Percentiles rank a stretch among this genome's conserved stretches.
phyloP scores from a whole-genome alignment of 2,797 vertebrate species.

The Rhadinocentrus ornatus region DNA sequence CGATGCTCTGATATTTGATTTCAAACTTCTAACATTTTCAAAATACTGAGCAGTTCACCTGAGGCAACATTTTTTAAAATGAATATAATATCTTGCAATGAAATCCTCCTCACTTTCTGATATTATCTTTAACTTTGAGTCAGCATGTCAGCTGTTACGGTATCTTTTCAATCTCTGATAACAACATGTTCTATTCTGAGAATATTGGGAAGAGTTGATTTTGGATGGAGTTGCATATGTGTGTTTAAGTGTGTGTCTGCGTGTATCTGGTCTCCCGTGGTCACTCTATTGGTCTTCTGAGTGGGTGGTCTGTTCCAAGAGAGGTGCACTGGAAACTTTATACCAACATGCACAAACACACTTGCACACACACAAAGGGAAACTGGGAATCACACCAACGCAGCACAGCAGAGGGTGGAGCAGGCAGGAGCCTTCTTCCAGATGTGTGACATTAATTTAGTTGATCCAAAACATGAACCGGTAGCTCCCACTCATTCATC shows the following conservation, averaged over 20 bases:
- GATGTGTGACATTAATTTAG: slow-evolving; percentile 83
- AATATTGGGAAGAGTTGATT: slow-evolving; percentile 73
- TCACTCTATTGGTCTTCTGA: slow-evolving; percentile 79
- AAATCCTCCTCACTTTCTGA: slow-evolving; percentile 55
- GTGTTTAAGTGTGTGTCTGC: slow-evolving; percentile 52
- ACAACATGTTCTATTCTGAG: slow-evolving; percentile 81
- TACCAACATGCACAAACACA: slow-evolving; percentile 61
- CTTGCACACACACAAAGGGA: slow-evolving; percentile 55
- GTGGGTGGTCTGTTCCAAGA: slow-evolving; percentile 82
- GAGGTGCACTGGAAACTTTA: slow-evolving; percentile 80
- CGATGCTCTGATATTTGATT: slow-evolving; percentile 14
- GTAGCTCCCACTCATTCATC: slow-evolving; percentile 81
- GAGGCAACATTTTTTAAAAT: slow-evolving; percentile 55
- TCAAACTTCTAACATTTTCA: slow-evolving; percentile 13
- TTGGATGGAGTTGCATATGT: slow-evolving; percentile 61
- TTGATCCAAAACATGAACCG: slow-evolving; percentile 82
- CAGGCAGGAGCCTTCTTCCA: slow-evolving; percentile 80
- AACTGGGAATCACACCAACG: slow-evolving; percentile 83
- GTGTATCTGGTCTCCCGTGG: slow-evolving; percentile 72
- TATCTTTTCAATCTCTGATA: slow-evolving; percentile 71
- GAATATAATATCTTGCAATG: slow-evolving; percentile 44
- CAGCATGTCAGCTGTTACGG: slow-evolving; percentile 58
- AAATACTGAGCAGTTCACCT: slow-evolving; percentile 46
- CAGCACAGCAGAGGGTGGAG: slow-evolving; percentile 80
- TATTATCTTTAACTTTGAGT: slow-evolving; percentile 65